A percentile compares a stretch with the other conserved stretches of the same genome.
These are phyloP conservation scores for Agrotis ipsilon DNA, from an alignment of 2,888 invertebrate genomes.

Conservation along the genomic window DNA sequence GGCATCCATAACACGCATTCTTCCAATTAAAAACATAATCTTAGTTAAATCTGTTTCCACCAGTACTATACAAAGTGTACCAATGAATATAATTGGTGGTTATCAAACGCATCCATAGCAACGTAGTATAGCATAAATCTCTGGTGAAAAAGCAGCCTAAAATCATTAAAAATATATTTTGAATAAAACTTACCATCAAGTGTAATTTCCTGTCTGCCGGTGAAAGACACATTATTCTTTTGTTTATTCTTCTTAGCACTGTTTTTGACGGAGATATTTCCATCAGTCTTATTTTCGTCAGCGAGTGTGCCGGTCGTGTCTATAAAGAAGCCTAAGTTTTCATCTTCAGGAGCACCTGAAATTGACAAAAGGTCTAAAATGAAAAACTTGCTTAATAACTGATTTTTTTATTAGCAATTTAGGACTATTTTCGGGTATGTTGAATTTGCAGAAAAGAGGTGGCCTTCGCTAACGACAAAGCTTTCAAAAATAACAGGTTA, in stretches of 20 bases:
- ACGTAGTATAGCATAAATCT: too few species aligned
- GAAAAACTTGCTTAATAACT: not conserved
- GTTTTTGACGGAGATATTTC: conserved; percentile 50
- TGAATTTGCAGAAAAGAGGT: too few species aligned
- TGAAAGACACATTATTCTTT: conserved; percentile 52
- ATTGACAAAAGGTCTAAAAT: not conserved
- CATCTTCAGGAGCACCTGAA: conserved; percentile 54
- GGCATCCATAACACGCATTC: too few species aligned
- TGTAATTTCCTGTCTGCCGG: conserved; percentile 30
- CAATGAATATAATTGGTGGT: too few species aligned
- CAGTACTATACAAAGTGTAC: too few species aligned
- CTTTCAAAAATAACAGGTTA: too few species aligned
- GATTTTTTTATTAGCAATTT: not conserved
- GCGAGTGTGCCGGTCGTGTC: conserved; percentile 69
- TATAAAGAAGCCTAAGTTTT: conserved; percentile 66
- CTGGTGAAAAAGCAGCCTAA: too few species aligned
- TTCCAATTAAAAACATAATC: too few species aligned
- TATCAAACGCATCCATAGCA: too few species aligned
- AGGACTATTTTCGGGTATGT: not conserved
- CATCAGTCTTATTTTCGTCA: conserved; percentile 20
- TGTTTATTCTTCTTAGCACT: conserved; percentile 70
- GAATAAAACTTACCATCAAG: conserved; percentile 32
- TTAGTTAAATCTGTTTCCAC: too few species aligned
- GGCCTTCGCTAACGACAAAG: too few species aligned
- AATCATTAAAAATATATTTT: too few species aligned